phyloP scores from a whole-genome alignment of 2,113 vertebrate genomes.

The Apodemus speciosus region DNA sequence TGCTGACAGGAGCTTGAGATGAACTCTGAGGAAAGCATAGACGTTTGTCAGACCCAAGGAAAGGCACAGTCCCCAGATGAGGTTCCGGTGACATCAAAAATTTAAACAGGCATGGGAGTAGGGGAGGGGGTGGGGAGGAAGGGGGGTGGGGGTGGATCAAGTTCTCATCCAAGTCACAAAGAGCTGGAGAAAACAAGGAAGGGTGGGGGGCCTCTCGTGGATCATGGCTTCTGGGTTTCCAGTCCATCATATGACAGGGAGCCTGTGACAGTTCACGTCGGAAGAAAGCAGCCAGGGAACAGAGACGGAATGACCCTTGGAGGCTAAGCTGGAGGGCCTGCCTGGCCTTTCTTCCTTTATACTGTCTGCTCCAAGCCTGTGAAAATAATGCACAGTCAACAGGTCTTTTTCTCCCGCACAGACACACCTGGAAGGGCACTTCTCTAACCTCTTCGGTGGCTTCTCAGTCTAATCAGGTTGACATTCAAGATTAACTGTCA shows the following conservation, averaged over 20 bases:
- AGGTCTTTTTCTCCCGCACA: not conserved
- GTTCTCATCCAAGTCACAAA: not conserved
- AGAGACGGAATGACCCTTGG: not conserved
- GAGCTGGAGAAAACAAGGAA: not conserved
- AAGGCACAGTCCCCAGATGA: not conserved
- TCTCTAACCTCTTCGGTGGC: not conserved
- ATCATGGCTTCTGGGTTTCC: not conserved
- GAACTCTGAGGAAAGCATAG: not conserved
- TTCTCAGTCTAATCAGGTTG: not conserved
- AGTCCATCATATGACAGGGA: not conserved
- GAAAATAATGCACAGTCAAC: not conserved
- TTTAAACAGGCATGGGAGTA: not conserved
- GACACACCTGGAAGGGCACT: no score
- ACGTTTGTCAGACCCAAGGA: not conserved
- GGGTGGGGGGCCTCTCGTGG: not conserved
- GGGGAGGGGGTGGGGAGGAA: rapidly evolving
- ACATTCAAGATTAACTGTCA: not conserved
- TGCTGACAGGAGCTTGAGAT: not conserved
- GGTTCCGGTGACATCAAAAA: not conserved
- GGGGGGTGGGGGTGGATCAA: not conserved
- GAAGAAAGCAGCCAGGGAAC: not conserved
- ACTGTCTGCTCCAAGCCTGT: not conserved
- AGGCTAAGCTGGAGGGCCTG: no score
- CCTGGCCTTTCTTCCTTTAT: no score
- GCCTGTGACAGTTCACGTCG: not conserved